Evolutionary conservation across 1,140 invertebrate genomes (phyloP), one percentile per base, ranked within the genome.

Genomic region (Helicoverpa armigera): DNA sequence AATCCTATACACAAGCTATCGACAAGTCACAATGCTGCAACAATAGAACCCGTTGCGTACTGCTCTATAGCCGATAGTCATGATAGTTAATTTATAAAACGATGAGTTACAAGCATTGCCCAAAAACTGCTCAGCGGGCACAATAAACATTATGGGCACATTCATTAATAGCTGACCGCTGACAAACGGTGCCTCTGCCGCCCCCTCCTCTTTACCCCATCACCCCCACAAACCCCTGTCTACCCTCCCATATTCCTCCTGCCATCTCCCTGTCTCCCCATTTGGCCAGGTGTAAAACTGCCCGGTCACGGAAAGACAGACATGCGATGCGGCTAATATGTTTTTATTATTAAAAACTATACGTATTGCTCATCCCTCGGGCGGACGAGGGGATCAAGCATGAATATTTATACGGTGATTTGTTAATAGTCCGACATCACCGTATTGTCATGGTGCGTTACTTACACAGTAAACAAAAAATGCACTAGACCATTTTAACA

Each of bases 301-400:
- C 91, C 87, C 89, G 91, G 92, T 94, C 93, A 94, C 93, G 93
- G 89, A 93, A 94, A 92, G 82, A 90, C 88, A 90, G 91, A 94
- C 93, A 94, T 93, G 93, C 93, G 88, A 94, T 94, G 93, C 88
- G 87, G 89, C 93, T 94, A 94, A 94, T 94, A 94, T 91, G 93
- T 93, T 94, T 93, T 93, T 93, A 93, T 93, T 93, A 93, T 93
- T 92, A 93, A 92, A 43, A 92, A 86, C 86, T 86, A 86, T 87
- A 87, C 85, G 85, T 89, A 92, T 91, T 91, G 90, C 87, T 86
- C 87, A 92, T 91, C 90, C 88, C 88, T 87, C 79, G 79, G 82
- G 53, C 82, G 23, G 75, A 75, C 83, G 75, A 86, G 86, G 90
- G 91, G 89, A 91, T 91, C 88, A 90, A 81, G 86, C 81, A 90